These are phyloP conservation scores for Punctoribates punctum DNA, from an alignment of 2,888 invertebrate genomes.

Conservation along the genomic window DNA sequence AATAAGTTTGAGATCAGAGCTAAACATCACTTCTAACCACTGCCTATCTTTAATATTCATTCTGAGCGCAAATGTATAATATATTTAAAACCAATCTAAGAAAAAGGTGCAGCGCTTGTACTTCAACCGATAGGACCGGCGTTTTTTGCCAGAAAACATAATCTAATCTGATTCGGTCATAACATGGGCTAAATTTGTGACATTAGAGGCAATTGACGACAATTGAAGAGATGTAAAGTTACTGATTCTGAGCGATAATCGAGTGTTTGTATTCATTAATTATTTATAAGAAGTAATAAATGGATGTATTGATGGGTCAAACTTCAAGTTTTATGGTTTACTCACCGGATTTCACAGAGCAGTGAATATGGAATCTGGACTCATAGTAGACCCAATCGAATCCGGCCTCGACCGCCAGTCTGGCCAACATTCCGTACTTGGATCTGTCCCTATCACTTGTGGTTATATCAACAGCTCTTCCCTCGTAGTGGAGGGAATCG, in stretches of 20 bases:
- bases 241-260: background rate
- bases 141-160: background rate
- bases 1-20: background rate
- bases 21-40: background rate
- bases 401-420: constrained; percentile 91
- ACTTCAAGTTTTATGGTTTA: background rate
- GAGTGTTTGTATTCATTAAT: too few relatives aligned
- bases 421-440: constrained; percentile 92
- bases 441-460: constrained; percentile 87
- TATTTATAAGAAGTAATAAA: background rate
- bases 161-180: constrained; percentile 34
- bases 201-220: constrained; percentile 24
- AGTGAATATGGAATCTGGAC: constrained; percentile 89
- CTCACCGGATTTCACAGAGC: constrained; percentile 93
- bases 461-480: constrained; percentile 90
- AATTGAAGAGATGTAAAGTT: constrained; percentile 27
- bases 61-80: background rate
- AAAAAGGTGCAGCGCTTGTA: background rate
- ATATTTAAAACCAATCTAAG: background rate
- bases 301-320: background rate
- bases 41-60: background rate
- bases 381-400: constrained; percentile 99
- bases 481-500: constrained; percentile 92
- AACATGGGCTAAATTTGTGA: background rate
- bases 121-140: background rate